Evolutionary conservation across 2,888 invertebrate species (phyloP).

Genomic region (Temnothorax ravouxi): DNA sequence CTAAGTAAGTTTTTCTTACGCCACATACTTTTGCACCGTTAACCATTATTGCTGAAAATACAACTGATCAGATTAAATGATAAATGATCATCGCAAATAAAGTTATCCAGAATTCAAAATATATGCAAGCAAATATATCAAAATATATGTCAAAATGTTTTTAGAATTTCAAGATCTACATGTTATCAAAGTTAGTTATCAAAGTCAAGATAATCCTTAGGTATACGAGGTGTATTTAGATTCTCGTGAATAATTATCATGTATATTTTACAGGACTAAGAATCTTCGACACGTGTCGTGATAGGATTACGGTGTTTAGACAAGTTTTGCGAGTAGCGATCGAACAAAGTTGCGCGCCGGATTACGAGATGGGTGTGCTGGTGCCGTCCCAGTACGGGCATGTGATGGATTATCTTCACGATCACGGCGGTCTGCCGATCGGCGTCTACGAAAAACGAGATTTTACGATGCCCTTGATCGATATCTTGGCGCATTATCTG

Average conservation of each 20-base stretch:
- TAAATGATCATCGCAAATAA: background rate
- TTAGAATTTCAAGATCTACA: background rate
- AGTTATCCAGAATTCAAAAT: background rate
- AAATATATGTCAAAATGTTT: background rate
- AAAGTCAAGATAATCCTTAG: background rate
- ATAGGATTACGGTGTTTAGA: constrained; percentile 81
- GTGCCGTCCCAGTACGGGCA: constrained; percentile 76
- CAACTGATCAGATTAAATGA: background rate
- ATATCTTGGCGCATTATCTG: constrained; percentile 79
- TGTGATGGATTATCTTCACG: constrained; percentile 79
- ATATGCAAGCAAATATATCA: background rate
- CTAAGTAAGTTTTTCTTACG: background rate
- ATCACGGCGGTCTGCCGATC: constrained; percentile 80
- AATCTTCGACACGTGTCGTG: constrained; percentile 84
- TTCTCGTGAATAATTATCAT: constrained; percentile 2
- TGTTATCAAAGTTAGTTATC: too few relatives aligned
- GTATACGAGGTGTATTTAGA: background rate
- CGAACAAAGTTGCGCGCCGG: constrained; percentile 79
- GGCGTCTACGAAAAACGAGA: constrained; percentile 79
- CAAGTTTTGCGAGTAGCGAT: constrained; percentile 79
- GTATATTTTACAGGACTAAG: constrained; percentile 78
- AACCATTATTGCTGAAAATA: background rate
- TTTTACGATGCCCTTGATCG: constrained; percentile 78
- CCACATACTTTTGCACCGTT: background rate
- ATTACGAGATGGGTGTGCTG: constrained; percentile 82